Conservation (phyloP, 2,113 vertebrate species). For the Albula goreensis region DNA sequence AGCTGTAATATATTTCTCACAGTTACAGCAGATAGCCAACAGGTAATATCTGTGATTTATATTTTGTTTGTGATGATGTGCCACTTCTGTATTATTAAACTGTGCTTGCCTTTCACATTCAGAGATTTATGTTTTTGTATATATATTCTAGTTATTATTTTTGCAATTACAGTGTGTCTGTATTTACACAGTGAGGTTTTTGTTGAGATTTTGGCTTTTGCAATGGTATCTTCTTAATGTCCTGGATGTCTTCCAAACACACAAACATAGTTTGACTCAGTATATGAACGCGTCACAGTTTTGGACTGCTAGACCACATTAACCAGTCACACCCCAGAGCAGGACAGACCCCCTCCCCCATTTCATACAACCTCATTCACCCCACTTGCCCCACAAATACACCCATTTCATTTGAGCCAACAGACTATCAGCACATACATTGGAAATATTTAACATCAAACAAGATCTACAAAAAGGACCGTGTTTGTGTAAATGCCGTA, state of each 20-base stretch:
- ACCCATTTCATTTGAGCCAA: constrained; percentile 43
- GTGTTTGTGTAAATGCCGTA: constrained; percentile 40
- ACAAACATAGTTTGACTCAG: background rate
- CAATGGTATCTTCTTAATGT: too few relatives aligned
- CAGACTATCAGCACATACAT: constrained; percentile 34
- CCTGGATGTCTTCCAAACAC: background rate
- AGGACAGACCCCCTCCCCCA: background rate
- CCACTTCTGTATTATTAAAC: background rate
- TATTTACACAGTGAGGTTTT: background rate
- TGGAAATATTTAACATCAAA: constrained; percentile 53
- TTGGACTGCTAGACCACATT: constrained; percentile 46
- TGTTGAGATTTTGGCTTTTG: too few relatives aligned
- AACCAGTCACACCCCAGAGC: constrained; percentile 42
- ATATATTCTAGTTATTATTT: background rate
- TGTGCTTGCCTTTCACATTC: background rate
- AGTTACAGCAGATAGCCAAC: background rate
- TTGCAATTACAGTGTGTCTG: background rate
- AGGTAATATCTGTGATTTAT: background rate
- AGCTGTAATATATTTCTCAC: background rate
- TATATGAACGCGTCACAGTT: constrained; percentile 39
- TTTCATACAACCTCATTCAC: background rate
- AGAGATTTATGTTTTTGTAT: background rate
- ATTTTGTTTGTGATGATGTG: background rate
- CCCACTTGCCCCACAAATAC: constrained; percentile 10
- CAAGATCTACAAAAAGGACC: constrained; percentile 38